Evolutionary conservation across 2,113 vertebrate species (phyloP), one percentile per base, ranked within the genome.

Genomic region (Pseudorhombus dupliciocellatus): DNA sequence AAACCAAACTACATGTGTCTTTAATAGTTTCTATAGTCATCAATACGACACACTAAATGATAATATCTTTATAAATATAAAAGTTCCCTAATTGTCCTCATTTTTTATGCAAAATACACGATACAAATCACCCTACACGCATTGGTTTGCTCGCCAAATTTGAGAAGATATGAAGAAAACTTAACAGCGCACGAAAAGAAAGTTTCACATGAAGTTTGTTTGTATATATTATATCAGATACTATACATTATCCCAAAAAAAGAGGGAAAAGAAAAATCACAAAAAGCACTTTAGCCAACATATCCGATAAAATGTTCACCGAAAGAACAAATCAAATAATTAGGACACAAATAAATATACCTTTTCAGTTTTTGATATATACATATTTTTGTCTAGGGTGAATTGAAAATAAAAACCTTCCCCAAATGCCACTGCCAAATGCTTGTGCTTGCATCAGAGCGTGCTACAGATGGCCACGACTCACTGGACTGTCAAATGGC

Each of bases 1-100:
- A 93, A 94, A 93, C 89, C 88, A 92, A 94, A 94, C 93, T 94
- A 94, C 92, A 93, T 94, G 93, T 94, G 92, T 94, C 93, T 90
- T 90, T 89, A 90, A 93, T 93, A 92, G 80, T 93, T 93, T 87
- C 91, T 93, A 92, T 92, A 91, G 79, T 90, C 90, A 91, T 93
- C 90, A 90, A 87, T 90, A 93, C 84, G 91, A 94, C 93, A 94
- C 93, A 94, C 93, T 93, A 93, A 94, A 91, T 90, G 88, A 93
- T 91, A 88, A 92, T 84, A 81, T 89, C 86, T 92, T 92, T 94
- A 93, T 93, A 94, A 94, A 94, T 94, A 94, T 93, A 94, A 94
- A 94, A 94, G 91, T 91, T 89, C 92, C 92, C 92, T 80, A 87
- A 83, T 91, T 85, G 86, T 92, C 92, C 84, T 90, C 8, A 79